Conservation (phyloP, 2,888 invertebrate species). For the Chalcosyrphus nemorum region DNA sequence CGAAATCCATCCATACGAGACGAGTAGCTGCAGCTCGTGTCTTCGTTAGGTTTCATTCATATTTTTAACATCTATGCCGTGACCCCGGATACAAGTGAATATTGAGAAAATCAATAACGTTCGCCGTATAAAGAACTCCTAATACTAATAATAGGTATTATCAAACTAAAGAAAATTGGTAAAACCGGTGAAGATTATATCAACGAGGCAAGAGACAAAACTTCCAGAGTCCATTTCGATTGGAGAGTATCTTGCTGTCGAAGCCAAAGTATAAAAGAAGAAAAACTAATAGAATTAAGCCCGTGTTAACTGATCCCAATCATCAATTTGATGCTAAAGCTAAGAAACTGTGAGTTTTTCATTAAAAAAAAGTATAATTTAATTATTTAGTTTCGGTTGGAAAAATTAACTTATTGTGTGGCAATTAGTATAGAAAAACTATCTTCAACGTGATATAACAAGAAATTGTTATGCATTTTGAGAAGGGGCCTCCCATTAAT, state of each 20-base stretch:
- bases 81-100: too few species aligned
- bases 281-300: neutral
- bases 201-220: neutral
- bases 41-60: too few species aligned
- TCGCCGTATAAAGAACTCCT: neutral
- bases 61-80: too few species aligned
- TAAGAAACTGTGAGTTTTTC: conserved; percentile 21
- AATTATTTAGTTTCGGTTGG: conserved; percentile 7
- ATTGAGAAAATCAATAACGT: too few species aligned
- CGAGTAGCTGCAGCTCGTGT: too few species aligned
- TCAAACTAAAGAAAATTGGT: neutral
- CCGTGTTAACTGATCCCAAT: conserved; percentile 27
- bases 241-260: neutral
- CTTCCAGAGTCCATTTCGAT: neutral
- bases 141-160: neutral
- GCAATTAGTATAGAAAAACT: too few species aligned
- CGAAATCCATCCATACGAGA: too few species aligned
- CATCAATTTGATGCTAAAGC: conserved; percentile 14
- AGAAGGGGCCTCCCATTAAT: neutral
- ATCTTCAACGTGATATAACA: neutral
- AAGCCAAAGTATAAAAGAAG: neutral
- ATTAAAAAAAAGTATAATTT: neutral
- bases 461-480: neutral
- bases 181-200: neutral
- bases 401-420: too few species aligned